A percentile compares a stretch with the other conserved stretches of the same genome.
Conservation (phyloP, 1,140 invertebrate genomes). For the Phortica variegata region DNA sequence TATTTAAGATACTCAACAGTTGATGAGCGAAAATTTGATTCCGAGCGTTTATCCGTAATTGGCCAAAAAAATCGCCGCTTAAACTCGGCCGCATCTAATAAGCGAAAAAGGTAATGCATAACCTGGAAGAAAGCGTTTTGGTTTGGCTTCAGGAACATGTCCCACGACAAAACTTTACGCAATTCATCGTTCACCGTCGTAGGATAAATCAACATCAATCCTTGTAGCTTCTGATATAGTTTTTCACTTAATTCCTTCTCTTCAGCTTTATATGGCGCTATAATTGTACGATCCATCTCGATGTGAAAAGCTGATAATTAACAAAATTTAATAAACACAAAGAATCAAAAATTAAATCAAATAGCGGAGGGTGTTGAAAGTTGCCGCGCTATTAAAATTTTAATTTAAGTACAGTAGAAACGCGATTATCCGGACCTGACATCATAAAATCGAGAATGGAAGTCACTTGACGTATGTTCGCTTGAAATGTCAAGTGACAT, state of each 20-base stretch:
- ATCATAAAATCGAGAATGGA: too few species aligned
- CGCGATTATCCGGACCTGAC: too few species aligned
- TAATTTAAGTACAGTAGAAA: too few species aligned
- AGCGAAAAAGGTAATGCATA: constrained; percentile 58
- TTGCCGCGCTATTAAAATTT: too few species aligned
- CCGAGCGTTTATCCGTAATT: constrained; percentile 58
- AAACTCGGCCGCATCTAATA: constrained; percentile 57
- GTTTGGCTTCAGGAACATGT: constrained; percentile 61
- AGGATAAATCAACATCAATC: constrained; percentile 33
- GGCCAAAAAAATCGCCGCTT: constrained; percentile 59
- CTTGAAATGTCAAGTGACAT: too few species aligned
- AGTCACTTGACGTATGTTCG: too few species aligned
- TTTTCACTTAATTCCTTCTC: constrained; percentile 47
- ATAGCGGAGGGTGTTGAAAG: too few species aligned
- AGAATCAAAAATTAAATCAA: too few species aligned
- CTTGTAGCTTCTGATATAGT: constrained; percentile 33
- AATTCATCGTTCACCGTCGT: constrained; percentile 40
- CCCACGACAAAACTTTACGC: constrained; percentile 38
- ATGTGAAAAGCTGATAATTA: too few species aligned
- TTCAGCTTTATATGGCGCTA: constrained; percentile 45
- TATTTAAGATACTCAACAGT: constrained; percentile 48
- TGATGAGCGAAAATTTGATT: constrained; percentile 56
- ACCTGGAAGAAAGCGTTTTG: constrained; percentile 59
- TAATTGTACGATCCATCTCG: constrained; percentile 45
- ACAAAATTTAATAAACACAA: too few species aligned